phyloP scores from a whole-genome alignment of 2,113 vertebrate species.

The Smithornis capensis region DNA sequence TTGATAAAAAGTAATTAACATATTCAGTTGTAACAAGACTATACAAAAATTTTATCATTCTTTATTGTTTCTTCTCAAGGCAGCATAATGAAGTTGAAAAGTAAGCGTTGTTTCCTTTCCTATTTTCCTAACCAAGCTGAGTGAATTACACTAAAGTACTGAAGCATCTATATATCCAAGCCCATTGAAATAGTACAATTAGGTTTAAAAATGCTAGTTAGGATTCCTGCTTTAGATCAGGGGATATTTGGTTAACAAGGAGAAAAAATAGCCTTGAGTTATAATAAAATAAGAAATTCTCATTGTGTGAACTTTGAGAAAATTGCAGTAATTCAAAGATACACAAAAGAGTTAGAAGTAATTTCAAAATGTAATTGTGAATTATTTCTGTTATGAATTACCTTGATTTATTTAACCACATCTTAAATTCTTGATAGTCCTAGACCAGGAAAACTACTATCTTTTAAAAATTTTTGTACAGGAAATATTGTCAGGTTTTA shows the following conservation, averaged over 20 bases:
- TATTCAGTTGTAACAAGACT: constrained; percentile 50
- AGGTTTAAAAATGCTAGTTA: background rate
- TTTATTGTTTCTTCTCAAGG: constrained; percentile 18
- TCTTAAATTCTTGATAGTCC: background rate
- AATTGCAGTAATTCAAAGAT: background rate
- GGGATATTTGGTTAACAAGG: background rate
- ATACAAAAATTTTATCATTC: constrained; percentile 24
- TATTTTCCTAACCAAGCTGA: background rate
- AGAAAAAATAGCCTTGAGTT: background rate
- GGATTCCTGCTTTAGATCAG: background rate
- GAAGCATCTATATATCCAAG: background rate
- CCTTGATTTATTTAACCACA: background rate
- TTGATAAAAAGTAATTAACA: constrained; percentile 69
- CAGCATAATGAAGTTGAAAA: background rate
- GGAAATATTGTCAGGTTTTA: background rate
- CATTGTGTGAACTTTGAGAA: background rate
- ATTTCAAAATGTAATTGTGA: background rate
- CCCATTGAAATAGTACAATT: constrained; percentile 12
- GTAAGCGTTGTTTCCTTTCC: background rate
- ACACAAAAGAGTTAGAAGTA: background rate
- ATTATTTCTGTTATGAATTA: background rate
- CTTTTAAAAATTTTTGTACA: background rate
- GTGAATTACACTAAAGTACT: background rate
- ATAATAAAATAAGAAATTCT: background rate
- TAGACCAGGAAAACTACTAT: background rate